Evolutionary conservation across 1,140 invertebrate genomes (phyloP).

Genomic region (Mamestra configurata): DNA sequence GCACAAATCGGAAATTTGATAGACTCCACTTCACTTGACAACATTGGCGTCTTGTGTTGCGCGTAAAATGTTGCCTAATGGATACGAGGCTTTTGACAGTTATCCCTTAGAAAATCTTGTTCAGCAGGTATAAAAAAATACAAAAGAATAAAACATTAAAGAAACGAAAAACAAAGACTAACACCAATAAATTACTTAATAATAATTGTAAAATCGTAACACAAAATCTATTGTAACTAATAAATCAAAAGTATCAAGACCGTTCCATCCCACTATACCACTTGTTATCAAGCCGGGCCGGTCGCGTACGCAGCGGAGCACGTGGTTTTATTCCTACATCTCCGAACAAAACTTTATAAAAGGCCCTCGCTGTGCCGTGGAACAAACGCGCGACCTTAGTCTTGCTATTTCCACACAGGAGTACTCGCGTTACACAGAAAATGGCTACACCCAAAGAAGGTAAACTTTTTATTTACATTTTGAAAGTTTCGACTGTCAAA

Average conservation of each 20-base stretch:
- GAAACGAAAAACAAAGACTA: no score
- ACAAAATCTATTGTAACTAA: no score
- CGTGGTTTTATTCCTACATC: conserved; percentile 71
- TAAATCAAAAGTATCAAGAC: conserved; percentile 46
- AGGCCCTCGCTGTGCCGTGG: conserved; percentile 65
- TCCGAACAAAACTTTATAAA: conserved; percentile 81
- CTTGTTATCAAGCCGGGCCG: conserved; percentile 64
- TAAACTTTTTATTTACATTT: conserved; percentile 64
- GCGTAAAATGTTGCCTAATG: no score
- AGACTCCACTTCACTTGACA: no score
- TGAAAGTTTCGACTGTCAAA: conserved; percentile 32
- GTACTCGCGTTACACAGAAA: conserved; percentile 59
- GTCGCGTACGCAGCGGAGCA: conserved; percentile 71
- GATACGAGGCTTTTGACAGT: no score
- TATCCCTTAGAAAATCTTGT: no score
- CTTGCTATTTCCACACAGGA: conserved; percentile 50
- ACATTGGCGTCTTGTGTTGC: no score
- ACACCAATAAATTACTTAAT: no score
- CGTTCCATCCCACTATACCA: conserved; percentile 5
- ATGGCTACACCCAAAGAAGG: conserved; percentile 81
- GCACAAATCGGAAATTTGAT: no score
- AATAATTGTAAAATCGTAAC: no score
- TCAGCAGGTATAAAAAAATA: no score
- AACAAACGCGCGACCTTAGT: conserved; percentile 65
- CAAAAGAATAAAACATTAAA: no score